These are phyloP conservation scores for Andrena flavipes DNA, from an alignment of 2,888 invertebrate genomes.

Conservation along the genomic window DNA sequence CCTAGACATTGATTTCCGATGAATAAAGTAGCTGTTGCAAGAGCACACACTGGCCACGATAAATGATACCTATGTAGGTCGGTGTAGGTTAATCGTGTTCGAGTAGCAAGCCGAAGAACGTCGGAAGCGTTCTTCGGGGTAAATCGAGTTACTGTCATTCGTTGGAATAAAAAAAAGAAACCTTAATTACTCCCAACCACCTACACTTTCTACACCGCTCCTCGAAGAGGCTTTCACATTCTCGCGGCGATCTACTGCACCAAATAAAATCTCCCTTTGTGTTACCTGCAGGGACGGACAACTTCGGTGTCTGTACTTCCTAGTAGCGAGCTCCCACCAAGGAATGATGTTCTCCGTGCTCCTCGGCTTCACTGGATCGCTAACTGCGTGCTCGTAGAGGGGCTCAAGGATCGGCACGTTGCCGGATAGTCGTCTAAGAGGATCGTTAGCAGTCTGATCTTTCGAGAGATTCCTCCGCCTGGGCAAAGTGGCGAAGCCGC, in stretches of 20 bases:
- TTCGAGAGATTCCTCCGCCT: constrained; percentile 74
- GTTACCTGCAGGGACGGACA: constrained; percentile 91
- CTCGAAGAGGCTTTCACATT: not conserved
- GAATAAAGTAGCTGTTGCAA: not conserved
- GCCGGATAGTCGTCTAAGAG: constrained; percentile 78
- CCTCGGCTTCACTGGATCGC: constrained; percentile 81
- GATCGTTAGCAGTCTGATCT: constrained; percentile 71
- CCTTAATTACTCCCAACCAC: not conserved
- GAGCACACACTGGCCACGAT: not conserved
- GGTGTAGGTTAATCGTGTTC: not conserved
- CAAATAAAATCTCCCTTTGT: constrained; percentile 17
- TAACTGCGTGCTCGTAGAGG: constrained; percentile 84
- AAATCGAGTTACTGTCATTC: not conserved
- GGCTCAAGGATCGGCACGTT: constrained; percentile 82
- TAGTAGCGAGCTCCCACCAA: constrained; percentile 95
- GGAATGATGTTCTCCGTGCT: constrained; percentile 86
- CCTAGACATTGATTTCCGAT: not conserved
- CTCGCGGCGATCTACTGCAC: not conserved
- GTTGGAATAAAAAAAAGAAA: not conserved
- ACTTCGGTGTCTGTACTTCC: constrained; percentile 92
- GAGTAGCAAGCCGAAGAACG: not conserved
- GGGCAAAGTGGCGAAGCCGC: constrained; percentile 78
- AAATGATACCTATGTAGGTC: not conserved
- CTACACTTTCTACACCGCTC: not conserved
- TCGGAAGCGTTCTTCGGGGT: not conserved